Percentiles rank a stretch among this genome's conserved stretches.
phyloP scores from a whole-genome alignment of 2,888 invertebrate species.

The Drosophila neutralis region DNA sequence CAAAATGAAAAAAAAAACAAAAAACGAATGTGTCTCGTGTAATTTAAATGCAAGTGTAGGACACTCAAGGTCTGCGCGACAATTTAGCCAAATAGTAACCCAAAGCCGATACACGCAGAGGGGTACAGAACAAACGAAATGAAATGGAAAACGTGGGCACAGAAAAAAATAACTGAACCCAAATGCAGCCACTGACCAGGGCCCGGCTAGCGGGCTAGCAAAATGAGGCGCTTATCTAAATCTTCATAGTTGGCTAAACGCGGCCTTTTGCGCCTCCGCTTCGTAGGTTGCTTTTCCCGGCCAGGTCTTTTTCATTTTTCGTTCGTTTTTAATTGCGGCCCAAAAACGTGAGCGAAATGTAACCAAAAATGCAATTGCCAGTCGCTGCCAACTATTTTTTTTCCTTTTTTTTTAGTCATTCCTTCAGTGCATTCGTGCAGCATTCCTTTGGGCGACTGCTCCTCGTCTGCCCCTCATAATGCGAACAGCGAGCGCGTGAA shows the following conservation, averaged over 20 bases:
- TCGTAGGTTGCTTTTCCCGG: slow-evolving; percentile 37
- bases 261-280: slow-evolving; percentile 82
- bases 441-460: slow-evolving; percentile 62
- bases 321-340: slow-evolving; percentile 81
- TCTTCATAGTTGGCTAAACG: slow-evolving; percentile 85
- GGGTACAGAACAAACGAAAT: slow-evolving; percentile 53
- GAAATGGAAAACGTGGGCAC: slow-evolving; percentile 72
- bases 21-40: slow-evolving; percentile 41
- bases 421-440: slow-evolving; percentile 71
- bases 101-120: slow-evolving; percentile 37
- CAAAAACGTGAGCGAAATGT: slow-evolving; percentile 79
- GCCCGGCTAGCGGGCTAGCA: slow-evolving; percentile 59
- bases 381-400: slow-evolving; percentile 23
- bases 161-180: slow-evolving; percentile 27
- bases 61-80: slow-evolving; percentile 73
- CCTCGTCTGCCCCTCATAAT: slow-evolving; percentile 1
- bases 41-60: slow-evolving; percentile 62
- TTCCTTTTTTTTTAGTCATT: slow-evolving; percentile 63
- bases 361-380: slow-evolving; percentile 79
- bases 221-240: slow-evolving; percentile 84
- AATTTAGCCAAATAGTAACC: slow-evolving; percentile 63
- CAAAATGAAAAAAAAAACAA: neutral
- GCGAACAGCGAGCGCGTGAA: slow-evolving; percentile 49
- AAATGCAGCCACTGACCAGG: slow-evolving; percentile 25
- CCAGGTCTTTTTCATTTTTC: slow-evolving; percentile 49